phyloP scores from a whole-genome alignment of 2,113 vertebrate genomes.

The Sciurus niger region DNA sequence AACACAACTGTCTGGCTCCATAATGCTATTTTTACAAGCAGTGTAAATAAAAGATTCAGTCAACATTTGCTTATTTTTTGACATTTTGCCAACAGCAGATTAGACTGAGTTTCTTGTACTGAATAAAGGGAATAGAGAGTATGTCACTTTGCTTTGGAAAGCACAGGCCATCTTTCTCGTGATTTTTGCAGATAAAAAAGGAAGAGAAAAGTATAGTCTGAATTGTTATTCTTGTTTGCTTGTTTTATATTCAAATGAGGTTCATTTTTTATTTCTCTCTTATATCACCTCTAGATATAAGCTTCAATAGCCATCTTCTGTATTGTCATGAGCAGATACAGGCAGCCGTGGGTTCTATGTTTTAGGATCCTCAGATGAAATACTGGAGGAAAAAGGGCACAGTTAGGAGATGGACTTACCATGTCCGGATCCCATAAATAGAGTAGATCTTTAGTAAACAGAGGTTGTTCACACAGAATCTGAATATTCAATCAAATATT shows the following conservation, averaged over 20 bases:
- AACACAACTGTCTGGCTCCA: conserved; percentile 46
- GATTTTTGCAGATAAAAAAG: neutral
- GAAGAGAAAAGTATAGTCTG: neutral
- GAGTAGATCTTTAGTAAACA: neutral
- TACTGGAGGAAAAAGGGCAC: neutral
- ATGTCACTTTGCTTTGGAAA: neutral
- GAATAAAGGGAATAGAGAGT: conserved; percentile 39
- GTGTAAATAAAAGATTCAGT: conserved; percentile 59
- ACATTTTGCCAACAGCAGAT: conserved; percentile 62
- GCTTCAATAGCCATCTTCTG: neutral
- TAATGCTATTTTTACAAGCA: conserved; percentile 65
- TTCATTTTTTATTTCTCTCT: neutral
- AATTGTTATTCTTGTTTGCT: neutral
- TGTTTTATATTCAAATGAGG: neutral
- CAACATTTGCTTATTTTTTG: conserved; percentile 64
- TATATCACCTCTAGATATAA: neutral
- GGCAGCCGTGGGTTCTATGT: rapidly evolving
- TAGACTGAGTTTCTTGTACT: neutral
- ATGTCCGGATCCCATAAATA: neutral
- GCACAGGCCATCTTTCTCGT: neutral
- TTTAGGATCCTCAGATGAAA: neutral
- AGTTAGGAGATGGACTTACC: neutral
- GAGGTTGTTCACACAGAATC: neutral
- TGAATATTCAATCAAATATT: neutral
- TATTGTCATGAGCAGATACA: neutral